Evolutionary conservation across 2,797 vertebrate genomes (phyloP).

Genomic region (Myripristis murdjan): DNA sequence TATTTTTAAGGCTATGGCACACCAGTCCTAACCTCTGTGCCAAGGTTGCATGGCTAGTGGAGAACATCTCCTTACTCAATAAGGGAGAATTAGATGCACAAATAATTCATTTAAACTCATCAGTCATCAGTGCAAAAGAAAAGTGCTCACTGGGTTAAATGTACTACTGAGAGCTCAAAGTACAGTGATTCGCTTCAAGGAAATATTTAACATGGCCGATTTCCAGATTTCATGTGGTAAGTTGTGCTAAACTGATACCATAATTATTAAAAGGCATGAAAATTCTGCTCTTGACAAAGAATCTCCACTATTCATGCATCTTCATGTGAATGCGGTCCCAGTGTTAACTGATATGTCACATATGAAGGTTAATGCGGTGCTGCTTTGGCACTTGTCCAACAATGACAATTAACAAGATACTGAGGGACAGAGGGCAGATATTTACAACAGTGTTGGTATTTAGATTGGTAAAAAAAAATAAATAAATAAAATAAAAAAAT

Average conservation of each 20-base stretch:
- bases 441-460: neutral
- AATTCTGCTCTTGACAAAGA: slow-evolving; percentile 5
- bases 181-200: slow-evolving; percentile 54
- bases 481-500: neutral
- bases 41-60: slow-evolving; percentile 5
- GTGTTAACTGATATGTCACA: neutral
- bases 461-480: too few relatives aligned
- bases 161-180: slow-evolving; percentile 42
- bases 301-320: slow-evolving; percentile 10
- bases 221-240: slow-evolving; percentile 32
- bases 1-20: too few relatives aligned
- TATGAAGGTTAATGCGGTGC: neutral
- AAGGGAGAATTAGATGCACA: slow-evolving; percentile 50
- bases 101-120: slow-evolving; percentile 64
- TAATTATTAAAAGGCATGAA: neutral
- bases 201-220: slow-evolving; percentile 33
- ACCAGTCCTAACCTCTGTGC: slow-evolving; percentile 5
- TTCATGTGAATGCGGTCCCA: neutral
- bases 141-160: slow-evolving; percentile 60
- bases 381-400: neutral
- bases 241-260: slow-evolving; percentile 33
- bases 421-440: neutral
- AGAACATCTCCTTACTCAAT: slow-evolving; percentile 43
- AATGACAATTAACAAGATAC: neutral
- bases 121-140: slow-evolving; percentile 27